Conservation (phyloP, 2,113 vertebrate species). For the Hipposideros armiger region DNA sequence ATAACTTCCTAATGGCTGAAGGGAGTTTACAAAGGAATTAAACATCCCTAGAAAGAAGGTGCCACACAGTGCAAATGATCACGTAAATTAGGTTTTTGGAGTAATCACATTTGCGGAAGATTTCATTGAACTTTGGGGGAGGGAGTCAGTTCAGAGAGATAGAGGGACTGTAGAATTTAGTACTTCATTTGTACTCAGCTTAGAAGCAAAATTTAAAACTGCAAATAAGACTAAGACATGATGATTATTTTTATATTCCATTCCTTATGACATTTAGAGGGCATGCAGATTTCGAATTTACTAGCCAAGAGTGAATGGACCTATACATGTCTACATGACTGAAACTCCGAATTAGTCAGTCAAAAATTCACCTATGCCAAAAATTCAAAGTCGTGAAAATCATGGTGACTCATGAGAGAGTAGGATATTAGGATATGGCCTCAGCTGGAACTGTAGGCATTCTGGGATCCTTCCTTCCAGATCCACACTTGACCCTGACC, state of each 20-base stretch:
- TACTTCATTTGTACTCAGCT: not conserved
- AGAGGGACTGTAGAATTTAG: not conserved
- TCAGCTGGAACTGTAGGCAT: not conserved
- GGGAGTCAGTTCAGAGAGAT: not conserved
- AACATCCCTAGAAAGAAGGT: constrained; percentile 27
- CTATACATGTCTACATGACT: not conserved
- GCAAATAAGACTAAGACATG: not conserved
- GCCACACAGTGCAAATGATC: not conserved
- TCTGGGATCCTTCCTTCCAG: not conserved
- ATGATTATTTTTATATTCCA: not conserved
- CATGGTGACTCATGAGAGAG: not conserved
- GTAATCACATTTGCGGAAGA: not conserved
- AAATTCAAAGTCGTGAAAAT: constrained; percentile 7
- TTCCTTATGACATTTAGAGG: not conserved
- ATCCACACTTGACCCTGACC: not conserved
- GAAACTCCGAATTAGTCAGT: not conserved
- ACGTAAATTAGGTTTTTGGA: constrained; percentile 34
- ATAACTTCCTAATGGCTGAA: constrained; percentile 60
- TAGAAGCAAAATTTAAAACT: not conserved
- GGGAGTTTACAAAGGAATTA: constrained; percentile 56
- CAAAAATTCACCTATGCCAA: not conserved
- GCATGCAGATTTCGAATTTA: not conserved
- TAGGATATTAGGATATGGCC: rapidly evolving
- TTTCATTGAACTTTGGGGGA: not conserved
- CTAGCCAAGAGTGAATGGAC: not conserved